Base-by-base conservation (phyloP, 2,797 vertebrate species). In the Phalanger gymnotis region DNA sequence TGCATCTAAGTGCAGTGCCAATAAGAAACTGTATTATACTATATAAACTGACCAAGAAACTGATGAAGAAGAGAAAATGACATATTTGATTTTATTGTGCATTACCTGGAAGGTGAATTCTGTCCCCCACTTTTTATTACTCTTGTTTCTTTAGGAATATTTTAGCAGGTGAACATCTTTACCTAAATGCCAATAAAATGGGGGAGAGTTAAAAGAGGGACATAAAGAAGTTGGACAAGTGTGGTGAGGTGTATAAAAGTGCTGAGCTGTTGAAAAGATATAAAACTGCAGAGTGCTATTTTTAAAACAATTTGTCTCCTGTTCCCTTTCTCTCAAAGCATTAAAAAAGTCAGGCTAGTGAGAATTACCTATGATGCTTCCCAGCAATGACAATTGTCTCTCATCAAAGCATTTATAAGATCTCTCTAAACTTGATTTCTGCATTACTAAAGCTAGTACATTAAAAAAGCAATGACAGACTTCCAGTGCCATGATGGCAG, bases 11-110 rank as follows among this genome's bases (percentile, higher is more conserved):
- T 94, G 0, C 1, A 0, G 87, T 92, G 92, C 52, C 7, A 94
- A 81, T 95, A 94, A 97, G 55, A 91, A 47, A 93, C 96, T 30
- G 91, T 90, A 95, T 53, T 55, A 51, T 90, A 25, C 10, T 25
- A 93, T 11, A 34, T 13, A 90, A 55, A 56, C 40, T 56, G 52
- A 90, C 30, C 30, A 90, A 87, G 51, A 55, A 90, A 51, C 30
- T 56, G 47, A 25, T 22, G 10, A 55, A 40, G 73, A 47, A 31
- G 54, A 93, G 73, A 47, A 90, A 47, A 89, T 30, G 28, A 92
- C 51, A 61, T 22, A 3, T 58, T 66, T 90, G 12, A 53, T 90
- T 53, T 90, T 53, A 90, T 90, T 90, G 52, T 51, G 7, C 30
- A 52, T 53, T 54, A 31, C 51, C 58, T n/a, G 56, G 5, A 66